Base-by-base conservation (phyloP, 2,797 vertebrate genomes). In the Chaetodon trifasciatus region DNA sequence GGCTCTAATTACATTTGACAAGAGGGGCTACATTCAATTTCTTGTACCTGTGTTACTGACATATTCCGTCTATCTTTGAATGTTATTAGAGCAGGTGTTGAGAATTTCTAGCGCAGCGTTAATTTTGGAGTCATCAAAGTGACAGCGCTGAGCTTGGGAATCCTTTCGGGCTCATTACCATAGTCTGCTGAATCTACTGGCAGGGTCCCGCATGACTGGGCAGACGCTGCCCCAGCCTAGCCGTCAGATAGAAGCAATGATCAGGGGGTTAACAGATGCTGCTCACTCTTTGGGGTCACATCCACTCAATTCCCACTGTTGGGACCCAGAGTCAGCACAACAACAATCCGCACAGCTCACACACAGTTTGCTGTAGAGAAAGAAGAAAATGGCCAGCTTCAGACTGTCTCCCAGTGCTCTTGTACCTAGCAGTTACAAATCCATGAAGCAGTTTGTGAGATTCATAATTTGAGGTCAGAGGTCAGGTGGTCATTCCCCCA, bases 71-170 rank as follows among this genome's bases (percentile, higher is more conserved):
- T 88, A 87, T 91, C 89, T 85, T 79, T 81, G 82, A 86, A 82
- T 83, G 88, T 86, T 92, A 92, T 89, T 92, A 84, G 79, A 91
- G 90, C 88, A 91, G 90, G 91, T 93, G 90, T 86, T 84, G 81
- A 88, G 89, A 82, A 86, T 91, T 90, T 91, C 85, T 65, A 53
- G 83, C 39, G 40, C 87, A n/a, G 65, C 75, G 89, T 93, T 94
- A 89, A 93, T 94, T 93, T 92, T 68, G 72, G 86, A 92, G 85
- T 91, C 75, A 76, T 92, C 91, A 94, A 92, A 91, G 86, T 93
- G 94, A 93, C 93, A 92, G 84, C 79, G 3, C 68, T 55, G 85
- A 87, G 89, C 89, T 83, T 72, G 88, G 91, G 90, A 93, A 92
- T 93, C 79, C 88, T 93, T 89, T 89, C 70, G 76, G 89, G 79